These are phyloP conservation scores for Pangasius krempfi DNA, from an alignment of 2,797 vertebrate genomes.

Conservation along the genomic window DNA sequence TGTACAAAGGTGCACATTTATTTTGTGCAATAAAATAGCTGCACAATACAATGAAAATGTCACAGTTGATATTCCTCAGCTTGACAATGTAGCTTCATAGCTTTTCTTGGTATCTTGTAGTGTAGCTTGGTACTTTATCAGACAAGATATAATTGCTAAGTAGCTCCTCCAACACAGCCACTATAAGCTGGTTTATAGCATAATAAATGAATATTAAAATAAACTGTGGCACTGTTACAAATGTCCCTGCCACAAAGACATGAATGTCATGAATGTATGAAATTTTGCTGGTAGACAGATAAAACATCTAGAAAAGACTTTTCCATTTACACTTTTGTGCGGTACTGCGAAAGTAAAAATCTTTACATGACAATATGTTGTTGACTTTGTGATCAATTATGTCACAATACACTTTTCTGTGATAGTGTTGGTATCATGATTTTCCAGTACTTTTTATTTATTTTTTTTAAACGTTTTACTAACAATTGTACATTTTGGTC, in stretches of 20 bases:
- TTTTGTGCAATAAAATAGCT: neutral
- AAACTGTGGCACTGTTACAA: neutral
- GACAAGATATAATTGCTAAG: neutral
- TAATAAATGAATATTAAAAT: conserved; percentile 1
- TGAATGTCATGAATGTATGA: too few relatives aligned
- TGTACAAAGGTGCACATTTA: neutral
- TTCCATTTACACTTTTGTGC: neutral
- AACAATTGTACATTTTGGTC: neutral
- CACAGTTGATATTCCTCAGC: neutral
- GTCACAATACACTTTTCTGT: too few relatives aligned
- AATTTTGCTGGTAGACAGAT: neutral
- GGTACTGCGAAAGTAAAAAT: neutral
- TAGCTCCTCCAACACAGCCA: neutral
- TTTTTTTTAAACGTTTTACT: neutral
- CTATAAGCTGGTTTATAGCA: neutral
- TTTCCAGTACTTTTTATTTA: neutral
- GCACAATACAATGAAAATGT: neutral
- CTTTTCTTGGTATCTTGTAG: neutral
- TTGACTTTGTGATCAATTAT: neutral
- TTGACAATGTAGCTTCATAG: neutral
- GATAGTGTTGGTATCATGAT: neutral
- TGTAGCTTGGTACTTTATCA: neutral
- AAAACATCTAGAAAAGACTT: neutral
- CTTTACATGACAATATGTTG: neutral
- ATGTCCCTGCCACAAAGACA: neutral